Base-by-base conservation (phyloP, 2,797 vertebrate genomes). In the Perdix hodgsoniae region DNA sequence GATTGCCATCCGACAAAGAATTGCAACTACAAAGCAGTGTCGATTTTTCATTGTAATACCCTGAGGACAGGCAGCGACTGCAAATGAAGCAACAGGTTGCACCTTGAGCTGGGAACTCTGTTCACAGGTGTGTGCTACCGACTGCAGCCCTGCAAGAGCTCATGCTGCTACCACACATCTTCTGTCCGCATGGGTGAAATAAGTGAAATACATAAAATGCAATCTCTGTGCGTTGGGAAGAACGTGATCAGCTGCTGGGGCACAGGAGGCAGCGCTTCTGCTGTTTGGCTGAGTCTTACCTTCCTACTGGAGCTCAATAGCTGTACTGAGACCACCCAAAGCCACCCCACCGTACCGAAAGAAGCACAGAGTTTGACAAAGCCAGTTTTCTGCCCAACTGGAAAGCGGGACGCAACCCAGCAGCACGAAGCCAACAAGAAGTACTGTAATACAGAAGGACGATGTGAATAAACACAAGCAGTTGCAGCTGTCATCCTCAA, bases 141-240 rank as follows among this genome's bases (percentile, higher is more conserved):
- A 6, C 22, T 49, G 24, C 1, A 3, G 59, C 22, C 21, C 29
- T 63, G 33, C 64, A 82, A 0, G 0, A 56, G 49, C 49, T 27
- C 52, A 18, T 19, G 73, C 47, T 44, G 40, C 12, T 45, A 18
- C 40, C 39, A 11, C 17, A 16, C 6, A 33, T 16, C n/a, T 73
- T 40, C 26, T 35, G 59, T 0, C 1, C 9, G 56, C 59, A n/a
- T 42, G 52, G 6, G 10, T n/a, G 22, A 77, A 56, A 10, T 21
- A n/a, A n/a, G 52, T 11, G 19, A 31, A 31, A 19, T 27, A 52
- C 10, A 37, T 69, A 35, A 59, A 64, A 31, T 0, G 1, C 74
- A 86, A 74, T 33, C 52, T 47, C 14, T 19, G 9, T 0, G 1
- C 24, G 11, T 47, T 72, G 54, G 35, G 54, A 64, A 75, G 31